Percentiles rank a stretch among this genome's conserved stretches.
These are phyloP conservation scores for Aplochiton taeniatus DNA, from an alignment of 2,797 vertebrate species.

Conservation along the genomic window DNA sequence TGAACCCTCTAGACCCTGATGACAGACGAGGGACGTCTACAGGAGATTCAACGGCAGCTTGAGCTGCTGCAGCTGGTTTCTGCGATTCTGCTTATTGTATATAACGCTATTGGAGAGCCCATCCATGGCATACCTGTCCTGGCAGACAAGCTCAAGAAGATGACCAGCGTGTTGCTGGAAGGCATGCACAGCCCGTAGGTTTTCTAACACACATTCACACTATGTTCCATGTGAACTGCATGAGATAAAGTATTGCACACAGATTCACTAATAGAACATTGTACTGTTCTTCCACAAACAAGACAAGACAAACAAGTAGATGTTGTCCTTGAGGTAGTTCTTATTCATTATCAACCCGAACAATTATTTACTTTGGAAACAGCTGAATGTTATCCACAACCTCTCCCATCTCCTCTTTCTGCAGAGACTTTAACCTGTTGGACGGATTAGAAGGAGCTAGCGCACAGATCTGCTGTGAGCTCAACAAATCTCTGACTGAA, in stretches of 20 bases:
- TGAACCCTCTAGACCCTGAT: slow-evolving; percentile 80
- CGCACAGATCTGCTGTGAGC: slow-evolving; percentile 82
- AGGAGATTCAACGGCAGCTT: slow-evolving; percentile 83
- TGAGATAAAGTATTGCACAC: background rate
- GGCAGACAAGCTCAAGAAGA: slow-evolving; percentile 83
- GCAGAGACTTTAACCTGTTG: slow-evolving; percentile 80
- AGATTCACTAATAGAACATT: background rate
- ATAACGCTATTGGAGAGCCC: slow-evolving; percentile 81
- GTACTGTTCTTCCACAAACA: too few relatives aligned
- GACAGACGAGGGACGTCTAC: slow-evolving; percentile 86
- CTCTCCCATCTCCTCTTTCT: background rate
- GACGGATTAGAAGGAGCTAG: slow-evolving; percentile 81
- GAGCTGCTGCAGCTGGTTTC: slow-evolving; percentile 82
- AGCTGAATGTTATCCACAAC: background rate
- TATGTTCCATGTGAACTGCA: background rate
- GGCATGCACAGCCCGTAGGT: slow-evolving; percentile 87
- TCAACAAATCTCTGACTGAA: slow-evolving; percentile 85
- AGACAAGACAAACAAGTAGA: too few relatives aligned
- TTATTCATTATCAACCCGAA: too few relatives aligned
- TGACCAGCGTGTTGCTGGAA: slow-evolving; percentile 84
- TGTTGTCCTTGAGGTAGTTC: too few relatives aligned
- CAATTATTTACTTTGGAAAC: too few relatives aligned
- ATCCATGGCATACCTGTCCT: slow-evolving; percentile 80
- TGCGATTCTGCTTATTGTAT: slow-evolving; percentile 86
- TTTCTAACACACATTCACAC: background rate